phyloP scores from a whole-genome alignment of 2,888 invertebrate species.

The Andrena minutula region DNA sequence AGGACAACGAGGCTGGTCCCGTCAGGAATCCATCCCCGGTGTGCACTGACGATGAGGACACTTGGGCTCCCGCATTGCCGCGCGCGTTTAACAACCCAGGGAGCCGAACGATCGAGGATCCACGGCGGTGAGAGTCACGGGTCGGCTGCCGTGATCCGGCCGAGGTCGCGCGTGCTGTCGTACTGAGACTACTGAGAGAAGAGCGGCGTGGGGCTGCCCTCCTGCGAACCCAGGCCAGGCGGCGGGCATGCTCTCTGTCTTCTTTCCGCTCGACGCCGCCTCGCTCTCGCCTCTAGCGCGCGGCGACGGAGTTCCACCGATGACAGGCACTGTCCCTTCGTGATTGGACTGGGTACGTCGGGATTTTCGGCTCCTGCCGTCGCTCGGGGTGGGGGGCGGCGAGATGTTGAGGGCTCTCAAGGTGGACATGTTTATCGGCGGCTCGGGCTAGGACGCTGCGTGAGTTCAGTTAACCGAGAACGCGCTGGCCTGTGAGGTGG shows the following conservation, averaged over 20 bases:
- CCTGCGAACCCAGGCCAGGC: conserved; percentile 69
- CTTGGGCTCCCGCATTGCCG: conserved; percentile 11
- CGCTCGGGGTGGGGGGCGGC: no score
- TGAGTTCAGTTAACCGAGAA: no score
- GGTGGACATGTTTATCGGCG: no score
- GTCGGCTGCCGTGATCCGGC: conserved; percentile 65
- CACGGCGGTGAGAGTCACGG: conserved; percentile 22
- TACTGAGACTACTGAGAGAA: conserved; percentile 72
- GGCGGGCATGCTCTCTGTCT: conserved; percentile 69
- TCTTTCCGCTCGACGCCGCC: conserved; percentile 9
- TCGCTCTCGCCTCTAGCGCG: conserved; percentile 1
- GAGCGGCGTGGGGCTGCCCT: conserved; percentile 65
- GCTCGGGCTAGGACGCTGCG: no score
- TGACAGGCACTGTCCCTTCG: neutral
- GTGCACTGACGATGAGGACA: neutral
- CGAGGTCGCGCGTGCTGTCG: conserved; percentile 79
- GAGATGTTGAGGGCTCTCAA: no score
- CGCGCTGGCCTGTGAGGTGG: no score
- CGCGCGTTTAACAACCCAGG: conserved; percentile 5
- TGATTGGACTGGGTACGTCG: neutral
- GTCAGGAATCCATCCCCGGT: neutral
- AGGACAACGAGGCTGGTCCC: neutral
- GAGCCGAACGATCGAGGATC: conserved; percentile 20
- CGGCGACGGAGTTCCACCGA: neutral
- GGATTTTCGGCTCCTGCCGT: neutral